Conservation (phyloP, 1,140 invertebrate species). For the Cotesia vestalis region DNA sequence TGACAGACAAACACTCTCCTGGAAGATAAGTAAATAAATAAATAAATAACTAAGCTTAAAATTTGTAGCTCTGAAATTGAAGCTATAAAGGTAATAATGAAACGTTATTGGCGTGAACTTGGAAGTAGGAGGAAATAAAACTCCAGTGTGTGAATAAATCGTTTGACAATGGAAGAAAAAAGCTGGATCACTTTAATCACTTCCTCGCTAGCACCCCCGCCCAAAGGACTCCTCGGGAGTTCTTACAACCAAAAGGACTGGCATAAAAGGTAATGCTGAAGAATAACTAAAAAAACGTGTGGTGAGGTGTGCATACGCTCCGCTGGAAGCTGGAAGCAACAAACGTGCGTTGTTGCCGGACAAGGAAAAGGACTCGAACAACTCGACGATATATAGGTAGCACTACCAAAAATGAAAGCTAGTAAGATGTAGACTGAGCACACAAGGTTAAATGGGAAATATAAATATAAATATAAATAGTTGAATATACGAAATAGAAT, state of each 20-base stretch:
- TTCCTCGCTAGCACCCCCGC: constrained; percentile 30
- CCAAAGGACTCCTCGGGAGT: constrained; percentile 12
- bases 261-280: constrained; percentile 23
- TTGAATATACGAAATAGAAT: neutral
- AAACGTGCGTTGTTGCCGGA: constrained; percentile 5
- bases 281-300: constrained; percentile 24
- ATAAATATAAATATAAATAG: constrained; percentile 1
- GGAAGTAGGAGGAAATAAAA: constrained; percentile 3
- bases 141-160: constrained; percentile 13
- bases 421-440: constrained; percentile 2
- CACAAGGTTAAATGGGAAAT: constrained; percentile 10
- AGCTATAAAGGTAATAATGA: no score
- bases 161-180: constrained; percentile 3
- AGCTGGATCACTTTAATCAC: constrained; percentile 35
- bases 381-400: constrained; percentile 8
- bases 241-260: constrained; percentile 16
- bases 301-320: constrained; percentile 25
- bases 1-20: neutral
- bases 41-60: neutral
- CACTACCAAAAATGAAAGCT: constrained; percentile 3
- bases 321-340: neutral
- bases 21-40: neutral
- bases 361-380: constrained; percentile 6
- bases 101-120: no score
- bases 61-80: no score